A percentile compares a stretch with the other conserved stretches of the same genome.
Conservation (phyloP, 2,113 vertebrate species). For the Eolophus roseicapilla region DNA sequence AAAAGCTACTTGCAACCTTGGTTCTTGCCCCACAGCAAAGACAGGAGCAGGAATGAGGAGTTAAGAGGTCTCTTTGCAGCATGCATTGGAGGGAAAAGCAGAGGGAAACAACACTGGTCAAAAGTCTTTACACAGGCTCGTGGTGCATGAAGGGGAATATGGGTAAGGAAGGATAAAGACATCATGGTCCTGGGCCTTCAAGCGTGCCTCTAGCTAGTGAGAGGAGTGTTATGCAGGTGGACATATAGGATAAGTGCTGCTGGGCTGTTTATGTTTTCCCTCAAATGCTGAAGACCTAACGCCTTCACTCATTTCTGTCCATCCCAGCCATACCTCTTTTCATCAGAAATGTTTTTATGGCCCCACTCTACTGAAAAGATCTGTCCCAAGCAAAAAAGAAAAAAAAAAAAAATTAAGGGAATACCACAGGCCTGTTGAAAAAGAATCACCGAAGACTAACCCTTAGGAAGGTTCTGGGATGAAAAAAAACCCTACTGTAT, state of each 20-base stretch:
- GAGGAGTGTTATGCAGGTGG: not conserved
- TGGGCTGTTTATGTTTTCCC: not conserved
- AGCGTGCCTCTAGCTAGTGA: not conserved
- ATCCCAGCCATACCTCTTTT: not conserved
- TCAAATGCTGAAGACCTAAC: not conserved
- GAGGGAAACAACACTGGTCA: not conserved
- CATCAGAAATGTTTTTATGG: not conserved
- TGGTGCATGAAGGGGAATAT: not conserved
- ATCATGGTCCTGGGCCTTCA: not conserved
- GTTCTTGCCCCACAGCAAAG: not conserved
- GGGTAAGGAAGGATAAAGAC: not conserved
- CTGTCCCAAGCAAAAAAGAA: not conserved
- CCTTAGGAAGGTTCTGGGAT: not conserved
- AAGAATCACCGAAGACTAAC: not conserved
- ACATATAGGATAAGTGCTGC: not conserved
- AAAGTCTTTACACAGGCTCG: not conserved
- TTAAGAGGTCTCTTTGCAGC: not conserved
- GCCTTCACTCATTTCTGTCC: not conserved
- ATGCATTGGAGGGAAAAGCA: not conserved
- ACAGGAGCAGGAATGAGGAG: not conserved
- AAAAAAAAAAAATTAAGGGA: not conserved
- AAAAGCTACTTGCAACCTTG: not conserved
- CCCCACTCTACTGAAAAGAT: not conserved
- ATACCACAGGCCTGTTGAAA: not conserved
- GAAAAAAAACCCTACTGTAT: not conserved